phyloP scores from a whole-genome alignment of 1,140 invertebrate genomes.

The Triops longicaudatus region DNA sequence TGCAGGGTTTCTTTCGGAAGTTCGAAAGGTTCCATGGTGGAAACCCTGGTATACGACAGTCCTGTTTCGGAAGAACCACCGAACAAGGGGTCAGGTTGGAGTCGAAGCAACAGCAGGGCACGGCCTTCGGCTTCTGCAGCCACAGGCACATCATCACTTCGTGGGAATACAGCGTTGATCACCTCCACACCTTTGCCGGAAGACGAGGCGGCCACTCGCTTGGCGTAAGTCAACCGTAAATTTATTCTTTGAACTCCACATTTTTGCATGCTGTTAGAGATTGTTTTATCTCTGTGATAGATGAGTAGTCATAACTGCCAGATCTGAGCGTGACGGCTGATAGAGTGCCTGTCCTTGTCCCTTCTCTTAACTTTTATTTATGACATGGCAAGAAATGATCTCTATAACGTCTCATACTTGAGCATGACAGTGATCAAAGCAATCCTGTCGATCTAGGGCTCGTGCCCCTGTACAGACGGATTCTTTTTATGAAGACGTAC shows the following conservation, averaged over 20 bases:
- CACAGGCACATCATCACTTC: background rate
- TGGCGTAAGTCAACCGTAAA: slow-evolving; percentile 9
- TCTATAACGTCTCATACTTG: no score
- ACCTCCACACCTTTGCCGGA: slow-evolving; percentile 1
- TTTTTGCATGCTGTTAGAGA: background rate
- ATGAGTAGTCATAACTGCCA: background rate
- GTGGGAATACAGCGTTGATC: background rate
- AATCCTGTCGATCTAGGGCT: no score
- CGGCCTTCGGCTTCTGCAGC: background rate
- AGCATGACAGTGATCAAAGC: no score
- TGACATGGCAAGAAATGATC: no score
- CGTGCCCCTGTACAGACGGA: no score
- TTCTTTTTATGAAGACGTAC: no score
- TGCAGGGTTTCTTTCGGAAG: slow-evolving; percentile 83
- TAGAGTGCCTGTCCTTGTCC: no score
- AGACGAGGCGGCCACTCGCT: background rate
- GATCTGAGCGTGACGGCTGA: no score
- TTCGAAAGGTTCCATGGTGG: slow-evolving; percentile 89
- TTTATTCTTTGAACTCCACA: background rate
- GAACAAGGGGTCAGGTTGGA: slow-evolving; percentile 33
- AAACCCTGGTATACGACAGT: slow-evolving; percentile 82
- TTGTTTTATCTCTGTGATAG: background rate
- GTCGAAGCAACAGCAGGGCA: background rate
- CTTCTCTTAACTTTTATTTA: no score
- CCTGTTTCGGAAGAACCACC: slow-evolving; percentile 58